Evolutionary conservation across 2,797 vertebrate species (phyloP), one percentile per base, ranked within the genome.

Genomic region (Varecia variegata): DNA sequence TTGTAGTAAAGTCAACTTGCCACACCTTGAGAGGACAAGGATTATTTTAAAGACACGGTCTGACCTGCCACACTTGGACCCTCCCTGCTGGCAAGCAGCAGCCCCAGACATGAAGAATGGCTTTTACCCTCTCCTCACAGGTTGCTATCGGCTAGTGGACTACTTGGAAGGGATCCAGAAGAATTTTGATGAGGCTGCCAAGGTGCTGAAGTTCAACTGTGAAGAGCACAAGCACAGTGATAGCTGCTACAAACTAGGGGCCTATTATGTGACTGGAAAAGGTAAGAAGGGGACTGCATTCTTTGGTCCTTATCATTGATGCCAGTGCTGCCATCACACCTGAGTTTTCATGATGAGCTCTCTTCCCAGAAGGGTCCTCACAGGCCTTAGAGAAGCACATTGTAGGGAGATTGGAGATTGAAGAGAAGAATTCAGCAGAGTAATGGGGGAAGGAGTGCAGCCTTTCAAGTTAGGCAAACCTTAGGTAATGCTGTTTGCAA

Each of bases 231-330:
- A 98, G 27, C 98, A 99, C 56, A 98, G 98, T 47, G 99, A 99
- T 95, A 99, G 99, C 98, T 99, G 99, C 98, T 99, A 99, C 96
- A 99, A 99, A 77, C 99, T 99, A 77, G 99, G 99, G 0, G 97
- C 98, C 32, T 99, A 99, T 97, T 99, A 99, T 87, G 90, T 99
- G 76, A 98, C 99, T 30, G 99, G 99, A 87, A 99, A 99, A 99
- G 99, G 99, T 99, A 98, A 95, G 86, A 54, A 35, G 43, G 5
- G 12, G 32, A 25, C 54, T 56, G 25, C 62, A 74, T 89, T 82
- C 68, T 35, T 93, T 52, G 21, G 50, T 84, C 47, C 45, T 88
- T 67, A 21, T 84, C 43, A 1, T n/a, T 35, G 35, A 71, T 32
- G 14, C 14, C 38, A 52, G 25, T 84, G 60, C 77, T 40, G 45